phyloP scores from a whole-genome alignment of 2,888 invertebrate genomes.

The Pterostichus niger region DNA sequence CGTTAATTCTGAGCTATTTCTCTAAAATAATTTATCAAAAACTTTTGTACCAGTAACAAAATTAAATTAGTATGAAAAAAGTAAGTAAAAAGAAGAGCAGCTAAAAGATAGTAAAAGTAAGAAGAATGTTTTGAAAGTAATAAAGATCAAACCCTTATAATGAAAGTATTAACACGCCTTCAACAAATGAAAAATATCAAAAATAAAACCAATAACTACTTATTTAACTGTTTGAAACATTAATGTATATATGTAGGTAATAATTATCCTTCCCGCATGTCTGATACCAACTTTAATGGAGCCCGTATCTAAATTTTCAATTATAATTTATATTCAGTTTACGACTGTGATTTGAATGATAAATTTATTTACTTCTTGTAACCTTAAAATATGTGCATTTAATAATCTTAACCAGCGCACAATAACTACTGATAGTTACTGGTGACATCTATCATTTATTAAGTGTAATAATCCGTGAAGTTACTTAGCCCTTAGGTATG shows the following conservation, averaged over 20 bases:
- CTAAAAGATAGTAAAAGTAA: no score
- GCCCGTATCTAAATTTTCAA: constrained; percentile 46
- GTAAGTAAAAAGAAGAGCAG: no score
- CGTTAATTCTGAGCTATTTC: no score
- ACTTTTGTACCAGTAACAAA: no score
- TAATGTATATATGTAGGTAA: constrained; percentile 18
- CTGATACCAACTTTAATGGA: constrained; percentile 28
- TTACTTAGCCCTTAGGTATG: constrained; percentile 30
- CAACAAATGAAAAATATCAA: constrained; percentile 24
- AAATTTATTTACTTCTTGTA: constrained; percentile 28
- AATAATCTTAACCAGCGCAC: constrained; percentile 17
- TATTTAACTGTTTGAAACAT: constrained; percentile 17
- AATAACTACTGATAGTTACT: constrained; percentile 1
- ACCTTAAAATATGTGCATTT: constrained; percentile 44
- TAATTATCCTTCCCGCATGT: constrained; percentile 46
- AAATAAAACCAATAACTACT: constrained; percentile 25
- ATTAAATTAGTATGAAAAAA: no score
- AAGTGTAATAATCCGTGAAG: constrained; percentile 27
- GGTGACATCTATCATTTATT: constrained; percentile 40
- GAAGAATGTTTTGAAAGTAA: background rate
- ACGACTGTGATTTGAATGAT: constrained; percentile 51
- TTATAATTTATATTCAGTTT: constrained; percentile 42
- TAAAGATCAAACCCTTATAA: constrained; percentile 44
- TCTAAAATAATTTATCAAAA: no score
- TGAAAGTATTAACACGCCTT: constrained; percentile 22